A percentile compares a stretch with the other conserved stretches of the same genome.
Conservation (phyloP, 1,140 invertebrate genomes). For the Araneus ventricosus region DNA sequence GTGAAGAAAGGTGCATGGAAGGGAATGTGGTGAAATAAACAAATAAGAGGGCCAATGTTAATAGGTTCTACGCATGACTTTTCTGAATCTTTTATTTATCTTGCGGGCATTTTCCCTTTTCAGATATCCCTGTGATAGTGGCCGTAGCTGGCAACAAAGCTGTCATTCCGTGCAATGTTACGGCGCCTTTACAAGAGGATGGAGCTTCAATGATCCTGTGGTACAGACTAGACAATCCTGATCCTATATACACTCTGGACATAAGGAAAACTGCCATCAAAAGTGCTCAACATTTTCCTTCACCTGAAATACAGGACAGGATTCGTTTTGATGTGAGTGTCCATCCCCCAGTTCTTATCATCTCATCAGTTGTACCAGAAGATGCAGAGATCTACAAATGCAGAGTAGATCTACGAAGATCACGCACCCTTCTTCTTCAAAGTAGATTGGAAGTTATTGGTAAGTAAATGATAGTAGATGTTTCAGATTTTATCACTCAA, state of each 20-base stretch:
- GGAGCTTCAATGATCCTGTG: conserved; percentile 89
- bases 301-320: conserved; percentile 16
- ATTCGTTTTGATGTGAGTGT: conserved; percentile 71
- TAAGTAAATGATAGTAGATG: conserved; percentile 77
- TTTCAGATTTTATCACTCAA: not conserved
- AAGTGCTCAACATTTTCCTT: conserved; percentile 7
- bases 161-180: conserved; percentile 89
- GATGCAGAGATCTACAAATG: conserved; percentile 79
- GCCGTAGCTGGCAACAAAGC: conserved; percentile 87
- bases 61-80: no score
- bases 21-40: no score
- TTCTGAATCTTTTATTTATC: no score
- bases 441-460: conserved; percentile 68
- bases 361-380: not conserved
- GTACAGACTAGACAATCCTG: conserved; percentile 86
- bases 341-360: conserved; percentile 84
- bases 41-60: no score
- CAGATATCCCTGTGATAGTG: conserved; percentile 80
- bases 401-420: conserved; percentile 62
- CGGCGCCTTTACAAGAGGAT: conserved; percentile 86
- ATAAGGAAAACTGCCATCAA: not conserved
- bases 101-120: not conserved
- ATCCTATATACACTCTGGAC: conserved; percentile 58
- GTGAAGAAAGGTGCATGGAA: no score
- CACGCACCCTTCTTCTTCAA: conserved; percentile 52